Conservation (phyloP, 2,888 invertebrate species). For the Lasioglossum calceatum region DNA sequence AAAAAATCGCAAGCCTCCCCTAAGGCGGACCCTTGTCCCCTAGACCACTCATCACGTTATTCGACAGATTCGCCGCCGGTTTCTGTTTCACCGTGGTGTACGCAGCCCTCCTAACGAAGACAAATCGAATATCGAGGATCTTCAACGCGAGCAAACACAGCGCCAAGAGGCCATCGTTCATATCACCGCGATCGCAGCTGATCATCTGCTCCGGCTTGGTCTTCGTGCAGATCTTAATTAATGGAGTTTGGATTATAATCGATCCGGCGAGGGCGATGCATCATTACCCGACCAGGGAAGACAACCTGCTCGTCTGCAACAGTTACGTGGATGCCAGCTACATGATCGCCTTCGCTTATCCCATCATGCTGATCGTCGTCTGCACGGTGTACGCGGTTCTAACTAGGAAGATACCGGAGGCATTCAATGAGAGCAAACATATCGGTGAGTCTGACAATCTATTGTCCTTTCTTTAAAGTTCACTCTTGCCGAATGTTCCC, state of each 20-base stretch:
- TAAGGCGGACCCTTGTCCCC: not conserved
- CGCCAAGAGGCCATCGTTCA: conserved; percentile 96
- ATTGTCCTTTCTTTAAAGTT: not conserved
- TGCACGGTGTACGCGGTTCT: conserved; percentile 98
- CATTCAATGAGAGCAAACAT: conserved; percentile 99
- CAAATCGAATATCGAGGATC: conserved; percentile 98
- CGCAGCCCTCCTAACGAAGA: conserved; percentile 98
- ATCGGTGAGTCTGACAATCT: conserved; percentile 88
- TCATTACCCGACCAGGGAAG: conserved; percentile 96
- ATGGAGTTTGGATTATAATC: conserved; percentile 96
- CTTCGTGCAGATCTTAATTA: conserved; percentile 95
- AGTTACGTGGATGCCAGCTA: conserved; percentile 97
- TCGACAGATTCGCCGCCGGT: conserved; percentile 92
- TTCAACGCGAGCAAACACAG: conserved; percentile 98
- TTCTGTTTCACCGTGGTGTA: conserved; percentile 99
- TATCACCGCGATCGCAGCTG: conserved; percentile 95
- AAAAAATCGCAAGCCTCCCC: not conserved
- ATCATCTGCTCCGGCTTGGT: conserved; percentile 95
- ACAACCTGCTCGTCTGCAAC: conserved; percentile 96
- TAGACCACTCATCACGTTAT: conserved; percentile 11
- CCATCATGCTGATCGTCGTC: conserved; percentile 94
- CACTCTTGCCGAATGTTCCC: not conserved
- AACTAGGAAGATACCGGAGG: conserved; percentile 98
- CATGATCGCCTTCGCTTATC: conserved; percentile 97
- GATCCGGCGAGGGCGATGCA: conserved; percentile 95